phyloP scores from a whole-genome alignment of 2,797 vertebrate species.

The Labeo calbasu region DNA sequence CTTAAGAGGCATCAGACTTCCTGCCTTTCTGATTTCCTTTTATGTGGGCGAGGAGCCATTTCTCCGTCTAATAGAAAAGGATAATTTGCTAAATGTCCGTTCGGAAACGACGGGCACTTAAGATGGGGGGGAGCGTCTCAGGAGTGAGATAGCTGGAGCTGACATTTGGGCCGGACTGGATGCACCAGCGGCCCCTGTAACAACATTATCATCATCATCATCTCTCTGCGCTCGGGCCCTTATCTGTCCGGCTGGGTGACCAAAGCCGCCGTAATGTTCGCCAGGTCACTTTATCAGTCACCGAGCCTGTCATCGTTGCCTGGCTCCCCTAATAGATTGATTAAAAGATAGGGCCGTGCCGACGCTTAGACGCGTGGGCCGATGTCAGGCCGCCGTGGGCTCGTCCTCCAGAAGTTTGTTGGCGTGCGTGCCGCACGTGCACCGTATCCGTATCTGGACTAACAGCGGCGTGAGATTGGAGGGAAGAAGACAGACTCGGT shows the following conservation, averaged over 20 bases:
- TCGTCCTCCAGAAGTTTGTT: slow-evolving; percentile 37
- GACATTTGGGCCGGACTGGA: slow-evolving; percentile 75
- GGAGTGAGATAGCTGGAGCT: slow-evolving; percentile 58
- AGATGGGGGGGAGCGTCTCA: slow-evolving; percentile 52
- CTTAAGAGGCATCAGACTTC: slow-evolving; percentile 52
- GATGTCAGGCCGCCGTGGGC: slow-evolving; percentile 47
- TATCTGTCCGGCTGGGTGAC: slow-evolving; percentile 69
- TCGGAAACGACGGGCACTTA: slow-evolving; percentile 52
- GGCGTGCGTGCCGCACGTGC: slow-evolving; percentile 19
- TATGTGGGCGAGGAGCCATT: slow-evolving; percentile 50
- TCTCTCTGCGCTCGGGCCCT: slow-evolving; percentile 69
- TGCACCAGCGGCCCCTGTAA: slow-evolving; percentile 66
- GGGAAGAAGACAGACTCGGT: slow-evolving; percentile 12
- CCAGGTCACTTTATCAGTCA: slow-evolving; percentile 72
- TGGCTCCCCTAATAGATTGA: slow-evolving; percentile 71
- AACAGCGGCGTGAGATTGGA: not conserved
- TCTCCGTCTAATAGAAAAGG: slow-evolving; percentile 54
- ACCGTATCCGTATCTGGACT: not conserved
- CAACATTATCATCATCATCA: slow-evolving; percentile 75
- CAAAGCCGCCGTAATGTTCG: slow-evolving; percentile 57
- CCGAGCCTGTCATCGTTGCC: slow-evolving; percentile 57
- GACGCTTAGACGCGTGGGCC: slow-evolving; percentile 57
- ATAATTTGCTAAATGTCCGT: slow-evolving; percentile 59
- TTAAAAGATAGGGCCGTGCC: slow-evolving; percentile 68
- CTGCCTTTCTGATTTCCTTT: slow-evolving; percentile 56